phyloP scores from a whole-genome alignment of 2,797 vertebrate species.

The Momotus momota region DNA sequence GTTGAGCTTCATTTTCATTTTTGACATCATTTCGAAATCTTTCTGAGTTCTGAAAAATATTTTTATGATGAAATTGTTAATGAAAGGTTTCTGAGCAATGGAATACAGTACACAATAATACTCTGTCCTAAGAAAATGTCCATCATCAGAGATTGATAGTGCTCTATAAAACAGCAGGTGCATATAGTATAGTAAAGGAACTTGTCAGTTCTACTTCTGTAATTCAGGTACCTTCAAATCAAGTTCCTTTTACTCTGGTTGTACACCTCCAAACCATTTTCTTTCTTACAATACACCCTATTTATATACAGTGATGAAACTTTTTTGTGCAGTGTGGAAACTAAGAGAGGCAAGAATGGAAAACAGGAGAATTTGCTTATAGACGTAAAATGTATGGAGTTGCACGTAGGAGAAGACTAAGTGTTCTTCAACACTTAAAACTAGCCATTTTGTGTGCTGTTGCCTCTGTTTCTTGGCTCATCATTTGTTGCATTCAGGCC shows the following conservation, averaged over 20 bases:
- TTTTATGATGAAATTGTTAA: background rate
- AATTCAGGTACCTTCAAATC: background rate
- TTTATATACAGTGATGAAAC: background rate
- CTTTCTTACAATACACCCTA: background rate
- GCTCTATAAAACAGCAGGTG: background rate
- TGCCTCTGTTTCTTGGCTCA: background rate
- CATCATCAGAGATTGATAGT: background rate
- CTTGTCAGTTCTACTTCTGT: background rate
- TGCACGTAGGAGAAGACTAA: background rate
- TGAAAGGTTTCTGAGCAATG: background rate
- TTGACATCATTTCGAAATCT: constrained; percentile 93
- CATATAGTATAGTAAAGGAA: background rate
- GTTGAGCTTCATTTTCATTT: constrained; percentile 92
- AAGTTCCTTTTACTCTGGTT: background rate
- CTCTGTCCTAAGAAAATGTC: background rate
- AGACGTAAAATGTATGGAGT: background rate
- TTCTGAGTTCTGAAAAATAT: constrained; percentile 85
- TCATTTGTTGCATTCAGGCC: background rate
- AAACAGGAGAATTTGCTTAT: background rate
- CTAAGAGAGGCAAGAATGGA: background rate
- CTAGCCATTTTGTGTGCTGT: background rate
- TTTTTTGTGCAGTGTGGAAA: background rate
- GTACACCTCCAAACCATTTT: background rate
- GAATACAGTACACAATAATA: background rate
- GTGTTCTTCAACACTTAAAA: background rate